Conservation (phyloP, 2,113 vertebrate genomes). For the Scomber scombrus region DNA sequence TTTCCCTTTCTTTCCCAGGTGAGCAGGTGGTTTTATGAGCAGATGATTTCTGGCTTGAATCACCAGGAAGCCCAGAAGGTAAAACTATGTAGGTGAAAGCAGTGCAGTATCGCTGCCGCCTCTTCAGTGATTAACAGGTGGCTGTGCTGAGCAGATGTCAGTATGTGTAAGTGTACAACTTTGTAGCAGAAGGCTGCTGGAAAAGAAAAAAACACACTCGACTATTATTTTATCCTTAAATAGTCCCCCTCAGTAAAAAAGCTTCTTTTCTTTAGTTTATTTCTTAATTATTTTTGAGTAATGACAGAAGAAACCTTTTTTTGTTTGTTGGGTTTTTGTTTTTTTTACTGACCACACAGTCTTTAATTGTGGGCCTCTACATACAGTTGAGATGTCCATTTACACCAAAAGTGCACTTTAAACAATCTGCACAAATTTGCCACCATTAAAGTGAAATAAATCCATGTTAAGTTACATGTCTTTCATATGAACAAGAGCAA, state of each 20-base stretch:
- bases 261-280: no score
- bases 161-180: neutral
- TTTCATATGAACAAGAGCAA: no score
- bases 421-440: neutral
- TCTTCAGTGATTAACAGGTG: neutral
- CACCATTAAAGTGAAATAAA: neutral
- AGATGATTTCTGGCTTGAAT: neutral
- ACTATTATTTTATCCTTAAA: neutral
- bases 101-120: neutral
- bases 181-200: neutral
- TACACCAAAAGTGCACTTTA: neutral
- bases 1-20: conserved; percentile 13
- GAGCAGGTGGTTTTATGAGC: neutral
- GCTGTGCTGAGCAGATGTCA: neutral
- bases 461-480: no score
- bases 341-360: no score
- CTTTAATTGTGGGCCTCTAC: neutral
- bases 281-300: neutral
- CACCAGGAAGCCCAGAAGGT: neutral
- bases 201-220: neutral
- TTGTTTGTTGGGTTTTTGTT: no score
- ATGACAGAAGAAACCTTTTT: no score
- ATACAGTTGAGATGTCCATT: neutral
- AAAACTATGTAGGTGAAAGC: neutral
- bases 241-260: neutral